phyloP scores from a whole-genome alignment of 2,113 vertebrate genomes.

The Seriola dumerili region DNA sequence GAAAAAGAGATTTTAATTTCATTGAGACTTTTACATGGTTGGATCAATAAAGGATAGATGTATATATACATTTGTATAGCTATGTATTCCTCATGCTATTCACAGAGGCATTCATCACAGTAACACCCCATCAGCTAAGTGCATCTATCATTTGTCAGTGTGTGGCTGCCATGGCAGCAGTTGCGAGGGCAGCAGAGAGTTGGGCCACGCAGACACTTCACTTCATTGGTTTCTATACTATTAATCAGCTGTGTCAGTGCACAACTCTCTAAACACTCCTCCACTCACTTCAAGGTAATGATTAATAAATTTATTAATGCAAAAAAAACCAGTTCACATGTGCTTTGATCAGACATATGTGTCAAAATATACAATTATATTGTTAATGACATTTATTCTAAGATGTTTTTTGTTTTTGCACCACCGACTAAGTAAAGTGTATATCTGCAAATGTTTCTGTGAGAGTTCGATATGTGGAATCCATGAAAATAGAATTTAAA shows the following conservation, averaged over 20 bases:
- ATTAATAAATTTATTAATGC: constrained; percentile 53
- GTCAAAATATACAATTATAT: too few relatives aligned
- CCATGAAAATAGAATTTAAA: not conserved
- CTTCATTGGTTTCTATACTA: constrained; percentile 47
- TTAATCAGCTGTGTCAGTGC: constrained; percentile 65
- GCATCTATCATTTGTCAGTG: constrained; percentile 57
- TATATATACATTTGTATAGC: constrained; percentile 12
- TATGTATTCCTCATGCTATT: constrained; percentile 30
- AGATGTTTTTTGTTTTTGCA: constrained; percentile 7
- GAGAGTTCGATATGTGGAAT: not conserved
- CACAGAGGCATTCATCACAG: constrained; percentile 40
- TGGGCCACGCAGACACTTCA: constrained; percentile 20
- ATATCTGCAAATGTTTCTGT: constrained; percentile 4
- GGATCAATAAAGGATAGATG: too few relatives aligned
- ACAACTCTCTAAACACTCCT: constrained; percentile 43
- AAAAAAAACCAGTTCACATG: constrained; percentile 17
- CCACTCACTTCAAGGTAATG: constrained; percentile 25
- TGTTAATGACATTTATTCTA: constrained; percentile 12
- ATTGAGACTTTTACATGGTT: too few relatives aligned
- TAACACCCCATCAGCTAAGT: constrained; percentile 44
- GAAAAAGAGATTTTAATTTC: too few relatives aligned
- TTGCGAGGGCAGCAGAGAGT: constrained; percentile 28
- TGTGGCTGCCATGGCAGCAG: constrained; percentile 54
- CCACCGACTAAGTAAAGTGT: not conserved
- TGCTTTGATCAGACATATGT: not conserved